Evolutionary conservation across 64 coral and sea anemone genomes (phyloP).

Genomic region (Stylophora pistillata): DNA sequence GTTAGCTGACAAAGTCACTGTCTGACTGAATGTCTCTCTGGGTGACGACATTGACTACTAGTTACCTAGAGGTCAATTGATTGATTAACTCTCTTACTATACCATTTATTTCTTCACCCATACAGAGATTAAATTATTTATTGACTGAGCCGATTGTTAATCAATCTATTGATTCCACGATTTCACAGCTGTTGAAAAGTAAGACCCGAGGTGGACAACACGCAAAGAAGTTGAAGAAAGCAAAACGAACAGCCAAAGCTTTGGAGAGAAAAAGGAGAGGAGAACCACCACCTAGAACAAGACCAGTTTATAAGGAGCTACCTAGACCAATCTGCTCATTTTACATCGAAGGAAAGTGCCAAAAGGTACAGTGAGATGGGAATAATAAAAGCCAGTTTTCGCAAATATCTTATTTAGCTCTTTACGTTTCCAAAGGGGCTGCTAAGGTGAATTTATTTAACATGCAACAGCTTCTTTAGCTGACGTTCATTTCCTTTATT

Average conservation of each 20-base stretch:
- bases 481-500: not conserved
- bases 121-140: too few species aligned
- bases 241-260: conserved; percentile 50
- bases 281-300: not conserved
- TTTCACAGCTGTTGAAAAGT: conserved; percentile 39
- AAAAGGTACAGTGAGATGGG: conserved; percentile 32
- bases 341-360: conserved; percentile 79
- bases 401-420: not conserved
- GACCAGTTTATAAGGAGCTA: conserved; percentile 1
- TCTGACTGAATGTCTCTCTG: too few species aligned
- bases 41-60: too few species aligned
- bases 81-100: too few species aligned
- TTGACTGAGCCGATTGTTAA: too few species aligned
- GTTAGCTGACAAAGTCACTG: too few species aligned
- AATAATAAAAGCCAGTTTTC: not conserved
- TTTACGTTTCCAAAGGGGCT: not conserved
- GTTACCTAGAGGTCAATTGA: too few species aligned
- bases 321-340: conserved; percentile 63
- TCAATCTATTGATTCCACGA: not conserved
- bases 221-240: conserved; percentile 65
- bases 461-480: too few species aligned
- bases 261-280: conserved; percentile 22
- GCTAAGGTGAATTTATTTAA: too few species aligned
- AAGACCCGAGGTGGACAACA: conserved; percentile 59
- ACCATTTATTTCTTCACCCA: too few species aligned